Percentiles rank a stretch among this genome's conserved stretches.
phyloP scores from a whole-genome alignment of 1,140 invertebrate genomes.

The Thaumatotibia leucotreta region DNA sequence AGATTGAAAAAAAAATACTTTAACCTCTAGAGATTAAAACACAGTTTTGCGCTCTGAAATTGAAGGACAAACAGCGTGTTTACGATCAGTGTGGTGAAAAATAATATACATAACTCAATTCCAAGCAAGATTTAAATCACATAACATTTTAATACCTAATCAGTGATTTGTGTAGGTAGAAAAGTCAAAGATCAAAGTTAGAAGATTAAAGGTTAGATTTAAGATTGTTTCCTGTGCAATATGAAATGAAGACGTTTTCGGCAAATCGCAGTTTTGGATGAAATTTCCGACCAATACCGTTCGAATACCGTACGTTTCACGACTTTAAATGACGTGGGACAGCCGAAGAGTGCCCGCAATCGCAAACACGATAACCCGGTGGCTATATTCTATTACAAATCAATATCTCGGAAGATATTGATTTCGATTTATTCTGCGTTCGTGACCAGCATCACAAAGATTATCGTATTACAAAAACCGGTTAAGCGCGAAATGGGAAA shows the following conservation, averaged over 20 bases:
- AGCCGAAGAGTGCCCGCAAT: not conserved
- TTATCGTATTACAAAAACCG: constrained; percentile 31
- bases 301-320: not conserved
- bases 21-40: too few species aligned
- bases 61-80: too few species aligned
- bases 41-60: too few species aligned
- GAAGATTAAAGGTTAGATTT: too few species aligned
- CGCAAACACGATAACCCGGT: constrained; percentile 15
- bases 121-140: too few species aligned
- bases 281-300: not conserved
- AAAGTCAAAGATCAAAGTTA: too few species aligned
- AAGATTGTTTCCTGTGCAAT: not conserved
- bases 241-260: not conserved
- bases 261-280: not conserved
- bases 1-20: too few species aligned
- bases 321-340: not conserved
- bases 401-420: constrained; percentile 40
- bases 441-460: constrained; percentile 45
- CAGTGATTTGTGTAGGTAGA: too few species aligned
- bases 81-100: too few species aligned
- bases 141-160: too few species aligned
- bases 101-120: too few species aligned
- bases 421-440: constrained; percentile 61
- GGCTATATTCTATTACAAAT: constrained; percentile 47
- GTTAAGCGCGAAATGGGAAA: not conserved